Evolutionary conservation across 2,888 invertebrate species (phyloP).

Genomic region (Drosophila mercatorum): DNA sequence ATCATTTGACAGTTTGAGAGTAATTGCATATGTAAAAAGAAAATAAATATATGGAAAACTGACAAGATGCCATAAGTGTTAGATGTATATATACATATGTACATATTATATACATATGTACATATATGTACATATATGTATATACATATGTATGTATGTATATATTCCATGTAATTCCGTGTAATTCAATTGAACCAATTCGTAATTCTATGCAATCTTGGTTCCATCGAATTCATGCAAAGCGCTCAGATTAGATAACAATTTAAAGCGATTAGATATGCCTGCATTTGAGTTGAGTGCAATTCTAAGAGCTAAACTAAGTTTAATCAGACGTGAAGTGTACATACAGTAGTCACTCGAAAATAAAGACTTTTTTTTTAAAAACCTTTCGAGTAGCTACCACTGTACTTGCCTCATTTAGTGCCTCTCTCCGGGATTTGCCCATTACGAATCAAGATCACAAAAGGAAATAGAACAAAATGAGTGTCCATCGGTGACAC

Average conservation of each 20-base stretch:
- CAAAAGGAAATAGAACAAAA: slow-evolving; percentile 3
- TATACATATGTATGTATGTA: neutral
- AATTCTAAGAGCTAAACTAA: slow-evolving; percentile 7
- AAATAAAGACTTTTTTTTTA: neutral
- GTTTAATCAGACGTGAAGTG: neutral
- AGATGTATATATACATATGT: no score
- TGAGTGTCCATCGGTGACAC: neutral
- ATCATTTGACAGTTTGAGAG: slow-evolving; percentile 41
- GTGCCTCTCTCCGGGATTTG: neutral
- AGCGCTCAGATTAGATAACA: slow-evolving; percentile 39
- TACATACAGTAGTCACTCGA: neutral
- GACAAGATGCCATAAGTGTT: neutral
- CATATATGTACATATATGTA: neutral
- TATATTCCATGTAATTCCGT: neutral
- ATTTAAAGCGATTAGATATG: slow-evolving; percentile 45
- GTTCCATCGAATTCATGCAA: slow-evolving; percentile 19
- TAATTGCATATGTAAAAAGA: slow-evolving; percentile 31
- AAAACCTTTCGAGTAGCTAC: no score
- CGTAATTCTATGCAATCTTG: slow-evolving; percentile 21
- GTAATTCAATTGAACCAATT: slow-evolving; percentile 24
- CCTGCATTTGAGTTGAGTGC: slow-evolving; percentile 29
- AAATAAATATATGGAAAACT: slow-evolving; percentile 9
- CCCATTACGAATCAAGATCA: slow-evolving; percentile 19
- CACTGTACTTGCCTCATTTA: neutral
- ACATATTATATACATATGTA: neutral